Evolutionary conservation across 2,113 vertebrate species (phyloP).

Genomic region (Phodopus roborovskii): DNA sequence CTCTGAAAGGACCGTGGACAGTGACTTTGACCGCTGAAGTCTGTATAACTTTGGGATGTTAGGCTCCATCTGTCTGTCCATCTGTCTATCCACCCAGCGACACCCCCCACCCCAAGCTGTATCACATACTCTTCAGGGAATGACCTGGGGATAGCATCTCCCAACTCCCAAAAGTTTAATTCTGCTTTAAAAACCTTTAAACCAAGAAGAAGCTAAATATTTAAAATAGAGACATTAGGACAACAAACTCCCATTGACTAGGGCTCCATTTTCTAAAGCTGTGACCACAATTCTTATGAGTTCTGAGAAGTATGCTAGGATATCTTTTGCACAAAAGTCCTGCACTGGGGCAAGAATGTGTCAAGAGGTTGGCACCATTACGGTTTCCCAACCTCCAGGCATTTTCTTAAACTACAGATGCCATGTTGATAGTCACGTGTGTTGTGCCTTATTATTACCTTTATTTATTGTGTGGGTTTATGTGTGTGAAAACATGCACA

Average conservation of each 20-base stretch:
- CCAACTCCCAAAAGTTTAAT: not conserved
- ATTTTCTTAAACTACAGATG: not conserved
- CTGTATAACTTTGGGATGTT: too few relatives aligned
- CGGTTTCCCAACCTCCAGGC: not conserved
- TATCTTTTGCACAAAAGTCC: not conserved
- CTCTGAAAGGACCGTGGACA: not conserved
- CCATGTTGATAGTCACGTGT: accelerated
- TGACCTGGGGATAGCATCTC: not conserved
- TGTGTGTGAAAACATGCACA: too few relatives aligned
- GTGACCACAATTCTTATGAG: not conserved
- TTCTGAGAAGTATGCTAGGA: not conserved
- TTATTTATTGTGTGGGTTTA: too few relatives aligned
- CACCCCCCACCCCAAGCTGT: not conserved
- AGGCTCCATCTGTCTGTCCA: not conserved
- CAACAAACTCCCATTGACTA: not conserved
- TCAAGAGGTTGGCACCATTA: not conserved
- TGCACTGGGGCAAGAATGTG: accelerated
- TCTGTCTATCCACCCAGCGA: not conserved
- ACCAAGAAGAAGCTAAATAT: not conserved
- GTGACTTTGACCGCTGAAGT: not conserved
- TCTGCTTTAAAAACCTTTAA: conserved; percentile 10
- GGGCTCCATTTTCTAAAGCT: not conserved
- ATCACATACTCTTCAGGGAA: not conserved
- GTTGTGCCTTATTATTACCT: too few relatives aligned
- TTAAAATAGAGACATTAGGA: not conserved